Conservation (phyloP, 1,140 invertebrate genomes). For the Phymorhynchus buccinoides region DNA sequence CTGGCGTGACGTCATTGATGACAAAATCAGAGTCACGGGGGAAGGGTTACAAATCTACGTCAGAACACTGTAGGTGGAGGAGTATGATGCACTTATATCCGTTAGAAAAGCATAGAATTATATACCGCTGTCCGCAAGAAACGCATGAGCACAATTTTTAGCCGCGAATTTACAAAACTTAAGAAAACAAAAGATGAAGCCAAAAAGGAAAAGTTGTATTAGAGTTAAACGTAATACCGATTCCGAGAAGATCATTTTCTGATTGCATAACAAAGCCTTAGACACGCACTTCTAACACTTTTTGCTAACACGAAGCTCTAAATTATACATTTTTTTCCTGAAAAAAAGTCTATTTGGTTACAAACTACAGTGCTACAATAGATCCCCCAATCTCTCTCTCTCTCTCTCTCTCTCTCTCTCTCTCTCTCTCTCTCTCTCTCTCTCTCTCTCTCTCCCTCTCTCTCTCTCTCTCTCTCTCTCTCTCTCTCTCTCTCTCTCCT, state of each 20-base stretch:
- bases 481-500: conserved; percentile 28
- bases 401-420: not conserved
- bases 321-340: conserved; percentile 10
- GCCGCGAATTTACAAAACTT: too few relatives aligned
- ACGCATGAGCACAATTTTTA: too few relatives aligned
- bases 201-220: too few relatives aligned
- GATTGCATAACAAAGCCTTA: not conserved
- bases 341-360: too few relatives aligned
- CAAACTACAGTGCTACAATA: too few relatives aligned
- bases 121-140: too few relatives aligned
- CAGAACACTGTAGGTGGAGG: conserved; percentile 18
- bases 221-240: too few relatives aligned
- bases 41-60: conserved; percentile 17
- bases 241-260: not conserved
- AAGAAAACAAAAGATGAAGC: not conserved
- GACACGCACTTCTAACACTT: not conserved
- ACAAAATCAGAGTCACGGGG: conserved; percentile 10
- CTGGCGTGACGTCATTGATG: conserved; percentile 22
- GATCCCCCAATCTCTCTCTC: conserved; percentile 21
- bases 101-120: not conserved
- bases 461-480: conserved; percentile 3
- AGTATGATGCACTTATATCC: not conserved
- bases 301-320: conserved; percentile 10
- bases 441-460: not conserved
- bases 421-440: conserved; percentile 3